These are phyloP conservation scores for Kryptolebias ocellatus DNA, from an alignment of 2,797 vertebrate genomes.

Conservation along the genomic window DNA sequence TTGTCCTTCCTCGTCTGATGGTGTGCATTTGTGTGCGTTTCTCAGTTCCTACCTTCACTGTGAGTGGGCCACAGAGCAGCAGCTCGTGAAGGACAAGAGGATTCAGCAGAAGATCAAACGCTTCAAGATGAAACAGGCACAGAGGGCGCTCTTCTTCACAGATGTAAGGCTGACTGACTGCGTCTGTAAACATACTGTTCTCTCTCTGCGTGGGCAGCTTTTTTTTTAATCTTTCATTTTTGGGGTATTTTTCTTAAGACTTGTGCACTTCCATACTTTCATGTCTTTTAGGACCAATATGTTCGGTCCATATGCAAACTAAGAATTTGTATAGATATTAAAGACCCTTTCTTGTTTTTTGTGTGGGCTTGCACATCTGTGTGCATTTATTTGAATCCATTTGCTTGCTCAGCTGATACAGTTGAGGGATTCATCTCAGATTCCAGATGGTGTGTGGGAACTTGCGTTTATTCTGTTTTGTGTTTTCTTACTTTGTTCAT, in stretches of 20 bases:
- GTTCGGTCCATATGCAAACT: conserved; percentile 8
- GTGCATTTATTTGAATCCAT: conserved; percentile 60
- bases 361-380: conserved; percentile 65
- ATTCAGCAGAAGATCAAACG: conserved; percentile 99
- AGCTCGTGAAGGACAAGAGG: conserved; percentile 98
- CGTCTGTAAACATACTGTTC: conserved; percentile 10
- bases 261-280: conserved; percentile 7
- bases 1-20: conserved; percentile 17
- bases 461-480: conserved; percentile 39
- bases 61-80: conserved; percentile 98
- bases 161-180: conserved; percentile 84
- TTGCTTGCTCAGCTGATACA: conserved; percentile 35
- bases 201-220: background rate
- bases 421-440: conserved; percentile 47
- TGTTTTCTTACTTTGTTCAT: conserved; percentile 22
- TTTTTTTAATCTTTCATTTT: background rate
- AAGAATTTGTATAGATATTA: conserved; percentile 9
- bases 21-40: conserved; percentile 18
- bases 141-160: conserved; percentile 98
- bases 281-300: conserved; percentile 1
- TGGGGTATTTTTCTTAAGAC: conserved; percentile 9
- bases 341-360: conserved; percentile 23
- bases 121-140: conserved; percentile 98
- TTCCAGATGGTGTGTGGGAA: conserved; percentile 76
- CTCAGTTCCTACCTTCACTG: conserved; percentile 97